A percentile compares a stretch with the other conserved stretches of the same genome.
Evolutionary conservation across 2,888 invertebrate species (phyloP).

Genomic region (Macrophya alboannulata): DNA sequence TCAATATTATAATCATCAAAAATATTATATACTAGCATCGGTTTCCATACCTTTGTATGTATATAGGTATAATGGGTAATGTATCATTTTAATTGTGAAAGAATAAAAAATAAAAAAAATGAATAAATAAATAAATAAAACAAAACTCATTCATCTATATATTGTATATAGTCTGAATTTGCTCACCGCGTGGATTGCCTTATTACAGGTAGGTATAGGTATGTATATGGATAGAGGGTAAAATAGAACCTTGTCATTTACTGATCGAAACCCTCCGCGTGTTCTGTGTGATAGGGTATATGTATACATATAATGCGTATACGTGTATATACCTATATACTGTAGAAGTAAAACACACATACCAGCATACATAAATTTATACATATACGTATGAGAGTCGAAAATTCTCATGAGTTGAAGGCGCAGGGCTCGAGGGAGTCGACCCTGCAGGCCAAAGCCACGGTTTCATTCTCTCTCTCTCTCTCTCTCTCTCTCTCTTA

Average conservation of each 20-base stretch:
- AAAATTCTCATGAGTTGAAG: neutral
- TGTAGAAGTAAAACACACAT: neutral
- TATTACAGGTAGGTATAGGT: no score
- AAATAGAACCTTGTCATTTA: neutral
- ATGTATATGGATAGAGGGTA: no score
- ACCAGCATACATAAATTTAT: neutral
- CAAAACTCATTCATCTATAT: no score
- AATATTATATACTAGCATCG: no score
- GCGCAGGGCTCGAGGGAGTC: slow-evolving; percentile 14
- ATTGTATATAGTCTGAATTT: neutral
- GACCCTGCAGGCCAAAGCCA: slow-evolving; percentile 58
- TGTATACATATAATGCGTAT: neutral
- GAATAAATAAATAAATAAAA: no score
- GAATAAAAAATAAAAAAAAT: no score
- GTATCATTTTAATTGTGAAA: no score
- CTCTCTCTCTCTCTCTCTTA: slow-evolving; percentile 59
- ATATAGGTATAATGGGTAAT: no score
- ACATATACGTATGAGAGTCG: slow-evolving; percentile 8
- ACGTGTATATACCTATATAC: neutral
- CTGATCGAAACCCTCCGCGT: slow-evolving; percentile 3
- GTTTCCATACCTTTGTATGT: no score
- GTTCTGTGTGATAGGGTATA: neutral
- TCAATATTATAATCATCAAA: no score
- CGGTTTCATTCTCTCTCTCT: slow-evolving; percentile 62
- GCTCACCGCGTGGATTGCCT: neutral